Base-by-base conservation (phyloP, 2,888 invertebrate genomes). In the Sarcophaga subvicina region DNA sequence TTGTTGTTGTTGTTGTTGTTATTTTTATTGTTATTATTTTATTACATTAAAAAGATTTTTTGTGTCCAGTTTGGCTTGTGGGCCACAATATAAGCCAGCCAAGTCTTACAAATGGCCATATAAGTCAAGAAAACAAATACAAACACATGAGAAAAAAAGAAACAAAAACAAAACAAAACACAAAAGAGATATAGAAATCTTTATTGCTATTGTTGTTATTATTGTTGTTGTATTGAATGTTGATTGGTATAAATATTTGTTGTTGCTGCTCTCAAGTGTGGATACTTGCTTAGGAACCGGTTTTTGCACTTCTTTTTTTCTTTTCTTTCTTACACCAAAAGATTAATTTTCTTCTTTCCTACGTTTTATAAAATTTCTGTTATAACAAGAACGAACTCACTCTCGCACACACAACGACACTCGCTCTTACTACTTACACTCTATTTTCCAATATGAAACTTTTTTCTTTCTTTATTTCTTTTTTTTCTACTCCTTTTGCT, bases 21-120 rank as follows among this genome's bases (percentile, higher is more conserved):
- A 71, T 49, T 47, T 47, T 70, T 64, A 75, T 62, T 71, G 5
- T n/a, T 71, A 62, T 20, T 17, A 77, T 81, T 78, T 82, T 82
- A 75, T 86, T 79, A 84, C 87, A 87, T 79, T 79, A 76, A 54
- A 54, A 54, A 80, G 80, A 77, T 83, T 83, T 82, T 87, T 17
- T 54, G 37, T 88, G 88, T 81, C 88, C 88, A 85, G 84, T 86
- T 85, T 82, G 84, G 85, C 87, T 87, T 87, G 87, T 85, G 83
- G 87, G 84, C 87, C 87, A 87, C 83, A 83, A 85, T 85, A 85
- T 49, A 14, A 62, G 78, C 69, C 66, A 73, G 67, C 80, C 82
- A 80, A 80, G 85, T 77, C 81, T 64, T 79, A 73, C 82, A 80
- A 85, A 83, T 87, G 82, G 66, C 82, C 85, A 80, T 87, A 87